Percentiles rank a stretch among this genome's conserved stretches.
phyloP scores from a whole-genome alignment of 2,797 vertebrate species.

The Morelia viridis region DNA sequence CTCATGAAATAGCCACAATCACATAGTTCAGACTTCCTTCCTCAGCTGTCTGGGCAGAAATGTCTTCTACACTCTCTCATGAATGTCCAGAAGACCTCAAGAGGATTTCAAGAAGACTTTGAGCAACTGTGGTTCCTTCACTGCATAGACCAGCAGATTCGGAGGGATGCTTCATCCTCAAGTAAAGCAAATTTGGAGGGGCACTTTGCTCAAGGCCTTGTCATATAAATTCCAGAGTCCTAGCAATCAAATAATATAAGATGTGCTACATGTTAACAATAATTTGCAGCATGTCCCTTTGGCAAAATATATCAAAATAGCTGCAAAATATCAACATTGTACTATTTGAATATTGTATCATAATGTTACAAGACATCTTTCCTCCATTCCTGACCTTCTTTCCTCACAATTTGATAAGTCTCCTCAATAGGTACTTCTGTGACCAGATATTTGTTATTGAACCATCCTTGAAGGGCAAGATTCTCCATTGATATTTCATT shows the following conservation, averaged over 20 bases:
- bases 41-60: not conserved
- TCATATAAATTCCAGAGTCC: not conserved
- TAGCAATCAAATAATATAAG: not conserved
- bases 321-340: not conserved
- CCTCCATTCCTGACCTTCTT: conserved; percentile 3
- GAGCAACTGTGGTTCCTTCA: not conserved
- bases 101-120: not conserved
- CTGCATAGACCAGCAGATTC: not conserved
- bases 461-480: conserved; percentile 77
- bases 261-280: not conserved
- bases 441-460: conserved; percentile 78
- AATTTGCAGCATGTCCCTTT: not conserved
- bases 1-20: not conserved
- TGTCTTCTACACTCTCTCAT: not conserved
- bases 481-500: conserved; percentile 81
- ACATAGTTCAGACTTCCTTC: not conserved
- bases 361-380: conserved; percentile 59
- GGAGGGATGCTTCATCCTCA: not conserved
- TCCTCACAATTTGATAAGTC: conserved; percentile 75
- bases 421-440: conserved; percentile 80
- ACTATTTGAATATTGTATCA: conserved; percentile 69
- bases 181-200: not conserved
- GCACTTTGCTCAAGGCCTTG: not conserved
- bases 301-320: not conserved
- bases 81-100: not conserved